These are phyloP conservation scores for Centropristis striata DNA, from an alignment of 2,113 vertebrate genomes.

Conservation along the genomic window DNA sequence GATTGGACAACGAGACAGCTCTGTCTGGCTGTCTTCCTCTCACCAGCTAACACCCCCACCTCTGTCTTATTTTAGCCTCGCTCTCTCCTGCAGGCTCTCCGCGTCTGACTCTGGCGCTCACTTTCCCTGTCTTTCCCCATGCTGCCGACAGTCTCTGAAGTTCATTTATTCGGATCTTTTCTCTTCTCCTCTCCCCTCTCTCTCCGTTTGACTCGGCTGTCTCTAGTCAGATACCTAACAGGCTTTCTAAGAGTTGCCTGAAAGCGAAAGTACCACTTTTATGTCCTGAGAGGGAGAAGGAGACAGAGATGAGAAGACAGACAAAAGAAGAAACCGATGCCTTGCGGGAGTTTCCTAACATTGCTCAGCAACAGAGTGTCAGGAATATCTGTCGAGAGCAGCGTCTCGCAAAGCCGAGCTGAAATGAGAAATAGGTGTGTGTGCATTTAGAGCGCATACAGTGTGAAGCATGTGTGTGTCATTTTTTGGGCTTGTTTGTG, in stretches of 20 bases:
- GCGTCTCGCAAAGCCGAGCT: slow-evolving; percentile 24
- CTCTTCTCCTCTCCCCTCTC: slow-evolving; percentile 35
- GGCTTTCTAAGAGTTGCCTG: slow-evolving; percentile 64
- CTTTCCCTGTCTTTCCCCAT: slow-evolving; percentile 39
- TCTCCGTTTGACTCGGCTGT: slow-evolving; percentile 61
- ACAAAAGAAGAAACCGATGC: slow-evolving; percentile 54
- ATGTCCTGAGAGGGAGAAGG: slow-evolving; percentile 43
- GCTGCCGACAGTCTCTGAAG: slow-evolving; percentile 56
- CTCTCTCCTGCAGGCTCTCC: slow-evolving; percentile 44
- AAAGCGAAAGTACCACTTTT: slow-evolving; percentile 59
- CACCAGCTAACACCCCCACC: slow-evolving; percentile 44
- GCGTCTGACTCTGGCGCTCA: slow-evolving; percentile 7
- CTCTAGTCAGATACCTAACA: slow-evolving; percentile 67
- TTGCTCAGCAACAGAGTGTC: slow-evolving; percentile 40
- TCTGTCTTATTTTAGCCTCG: slow-evolving; percentile 64
- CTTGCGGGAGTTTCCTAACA: slow-evolving; percentile 58
- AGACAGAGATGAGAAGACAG: slow-evolving; percentile 58
- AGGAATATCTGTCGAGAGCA: slow-evolving; percentile 31
- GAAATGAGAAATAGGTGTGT: slow-evolving; percentile 4
- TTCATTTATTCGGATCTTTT: slow-evolving; percentile 67
- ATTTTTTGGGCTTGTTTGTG: neutral
- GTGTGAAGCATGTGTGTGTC: neutral
- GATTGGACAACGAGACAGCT: slow-evolving; percentile 38
- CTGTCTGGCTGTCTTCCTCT: slow-evolving; percentile 52
- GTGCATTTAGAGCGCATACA: slow-evolving; percentile 12